phyloP scores from a whole-genome alignment of 2,888 invertebrate species.

The Drosophila neoperkinsi region DNA sequence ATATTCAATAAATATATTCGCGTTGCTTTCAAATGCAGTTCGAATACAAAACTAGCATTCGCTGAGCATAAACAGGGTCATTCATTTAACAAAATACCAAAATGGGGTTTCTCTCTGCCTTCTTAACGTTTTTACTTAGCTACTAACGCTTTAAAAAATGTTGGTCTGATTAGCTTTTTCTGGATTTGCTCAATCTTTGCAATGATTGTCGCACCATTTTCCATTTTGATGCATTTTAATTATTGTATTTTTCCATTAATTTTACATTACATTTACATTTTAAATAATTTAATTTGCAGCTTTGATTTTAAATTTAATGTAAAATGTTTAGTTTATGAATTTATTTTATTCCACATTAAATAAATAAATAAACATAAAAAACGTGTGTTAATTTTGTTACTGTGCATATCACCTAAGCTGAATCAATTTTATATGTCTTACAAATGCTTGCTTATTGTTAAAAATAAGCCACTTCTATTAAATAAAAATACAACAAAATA shows the following conservation, averaged over 20 bases:
- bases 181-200: not conserved
- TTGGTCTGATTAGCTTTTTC: not conserved
- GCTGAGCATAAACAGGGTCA: not conserved
- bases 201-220: not conserved
- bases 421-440: not conserved
- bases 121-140: not conserved
- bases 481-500: not conserved
- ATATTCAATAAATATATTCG: not conserved
- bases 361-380: not conserved
- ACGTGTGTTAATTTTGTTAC: not conserved
- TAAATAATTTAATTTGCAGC: not conserved
- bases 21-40: not conserved
- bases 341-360: not conserved
- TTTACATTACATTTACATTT: not conserved
- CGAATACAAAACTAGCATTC: not conserved
- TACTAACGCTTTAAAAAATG: not conserved
- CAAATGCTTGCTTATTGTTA: not conserved
- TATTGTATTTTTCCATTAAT: not conserved
- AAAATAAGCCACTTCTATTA: not conserved
- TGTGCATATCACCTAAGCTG: not conserved
- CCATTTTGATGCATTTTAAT: too few relatives aligned
- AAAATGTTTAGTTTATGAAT: rapidly evolving
- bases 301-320: not conserved
- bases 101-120: rapidly evolving
- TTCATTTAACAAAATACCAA: not conserved